Base-by-base conservation (phyloP, 2,797 vertebrate genomes). In the Sebastes kiyomatsui region DNA sequence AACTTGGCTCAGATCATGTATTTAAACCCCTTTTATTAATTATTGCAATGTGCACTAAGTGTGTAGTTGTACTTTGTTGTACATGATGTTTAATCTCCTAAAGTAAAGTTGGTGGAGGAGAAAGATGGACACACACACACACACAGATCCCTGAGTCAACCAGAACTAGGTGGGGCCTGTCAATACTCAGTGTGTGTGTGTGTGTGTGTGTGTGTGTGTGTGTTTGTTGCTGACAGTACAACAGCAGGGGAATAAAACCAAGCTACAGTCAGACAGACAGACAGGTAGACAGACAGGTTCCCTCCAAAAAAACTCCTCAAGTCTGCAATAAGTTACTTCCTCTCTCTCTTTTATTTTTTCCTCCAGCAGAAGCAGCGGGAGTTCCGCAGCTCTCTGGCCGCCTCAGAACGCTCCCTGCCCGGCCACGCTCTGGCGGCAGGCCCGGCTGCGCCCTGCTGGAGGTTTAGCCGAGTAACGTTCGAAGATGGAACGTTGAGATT, bases 161-260 rank as follows among this genome's bases (percentile, higher is more conserved):
- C 80, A 86, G 65, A 88, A 85, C 88, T 90, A 92, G 92, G 93
- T 91, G 92, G 87, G 92, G 93, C 90, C 87, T 92, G 90, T 90
- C 89, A 90, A 81, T 88, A 87, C 61, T 25, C 30, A 7, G 60
- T 59, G 65, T 32, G 74, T 77, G 84, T 73, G 79, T 54, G 60
- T 78, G 52, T 74, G 75, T 70, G 54, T 59, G 65, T 32, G 54
- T 54, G 65, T 27, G 74, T 77, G 84, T 73, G 62, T 28, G 76
- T 71, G 75, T 80, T 3, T 84, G 89, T 69, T 80, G 80, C 79
- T 86, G 83, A 85, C 79, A 80, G 80, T 76, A 86, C 77, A 75
- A 67, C 70, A 87, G 80, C 72, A 77, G 69, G 55, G 62, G 72
- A 77, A 79, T 80, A 82, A 87, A 90, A 78, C 79, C 81, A 68